Conservation (phyloP, 2,113 vertebrate species). For the Ariopsis seemanni region DNA sequence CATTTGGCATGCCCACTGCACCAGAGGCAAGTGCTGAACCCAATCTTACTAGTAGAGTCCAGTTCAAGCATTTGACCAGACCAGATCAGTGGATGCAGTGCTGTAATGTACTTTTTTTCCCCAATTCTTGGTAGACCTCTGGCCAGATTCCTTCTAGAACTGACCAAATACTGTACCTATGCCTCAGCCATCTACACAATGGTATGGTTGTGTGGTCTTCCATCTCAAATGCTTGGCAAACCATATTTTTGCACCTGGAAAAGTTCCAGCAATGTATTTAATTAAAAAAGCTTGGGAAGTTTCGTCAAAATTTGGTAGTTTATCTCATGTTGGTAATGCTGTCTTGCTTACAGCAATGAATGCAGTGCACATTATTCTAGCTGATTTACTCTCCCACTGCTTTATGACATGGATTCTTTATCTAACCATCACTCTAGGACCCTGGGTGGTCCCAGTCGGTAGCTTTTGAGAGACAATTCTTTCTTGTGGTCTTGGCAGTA, state of each 20-base stretch:
- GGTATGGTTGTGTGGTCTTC: no score
- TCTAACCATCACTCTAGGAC: not conserved
- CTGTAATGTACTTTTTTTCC: not conserved
- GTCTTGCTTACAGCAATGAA: not conserved
- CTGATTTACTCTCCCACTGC: not conserved
- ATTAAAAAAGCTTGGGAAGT: not conserved
- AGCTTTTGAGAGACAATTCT: not conserved
- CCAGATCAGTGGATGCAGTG: not conserved
- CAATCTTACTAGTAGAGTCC: not conserved
- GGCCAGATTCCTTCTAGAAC: not conserved
- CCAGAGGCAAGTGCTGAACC: not conserved
- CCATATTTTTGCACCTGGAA: not conserved
- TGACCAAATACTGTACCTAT: not conserved
- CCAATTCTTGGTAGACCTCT: not conserved
- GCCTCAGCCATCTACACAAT: not conserved
- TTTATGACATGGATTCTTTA: not conserved
- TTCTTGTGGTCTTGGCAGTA: not conserved
- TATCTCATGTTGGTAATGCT: not conserved
- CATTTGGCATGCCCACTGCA: not conserved
- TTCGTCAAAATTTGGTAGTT: not conserved
- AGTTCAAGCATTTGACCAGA: not conserved
- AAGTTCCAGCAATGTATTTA: not conserved
- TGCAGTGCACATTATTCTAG: not conserved
- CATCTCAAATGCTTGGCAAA: not conserved
- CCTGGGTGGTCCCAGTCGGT: not conserved